Conservation (phyloP, 2,113 vertebrate species). For the Notothenia coriiceps region DNA sequence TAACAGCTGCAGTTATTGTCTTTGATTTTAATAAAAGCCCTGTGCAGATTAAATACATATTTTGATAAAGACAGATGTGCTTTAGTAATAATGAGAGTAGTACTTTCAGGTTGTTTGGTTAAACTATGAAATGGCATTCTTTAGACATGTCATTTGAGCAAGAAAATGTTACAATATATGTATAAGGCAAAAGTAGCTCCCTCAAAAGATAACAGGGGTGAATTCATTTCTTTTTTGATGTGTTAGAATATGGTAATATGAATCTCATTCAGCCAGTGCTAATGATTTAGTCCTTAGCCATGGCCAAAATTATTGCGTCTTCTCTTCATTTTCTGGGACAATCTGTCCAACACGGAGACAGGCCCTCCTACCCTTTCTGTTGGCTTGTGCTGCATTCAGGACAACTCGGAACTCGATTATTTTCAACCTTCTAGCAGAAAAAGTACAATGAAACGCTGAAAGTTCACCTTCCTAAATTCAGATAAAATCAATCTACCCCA, state of each 20-base stretch:
- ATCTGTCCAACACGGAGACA: background rate
- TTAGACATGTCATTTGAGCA: too few species aligned
- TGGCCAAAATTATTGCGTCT: background rate
- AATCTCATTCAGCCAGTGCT: background rate
- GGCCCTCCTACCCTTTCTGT: constrained; percentile 7
- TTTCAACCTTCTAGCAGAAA: too few species aligned
- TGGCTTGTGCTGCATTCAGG: background rate
- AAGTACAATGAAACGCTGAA: too few species aligned
- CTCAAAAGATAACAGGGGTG: background rate
- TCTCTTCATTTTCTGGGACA: background rate
- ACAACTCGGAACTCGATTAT: too few species aligned
- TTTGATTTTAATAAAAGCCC: background rate
- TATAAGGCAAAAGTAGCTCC: too few species aligned
- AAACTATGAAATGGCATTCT: too few species aligned
- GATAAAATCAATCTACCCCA: too few species aligned
- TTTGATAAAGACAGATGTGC: background rate
- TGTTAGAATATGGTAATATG: background rate
- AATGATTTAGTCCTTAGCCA: background rate
- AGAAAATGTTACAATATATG: background rate
- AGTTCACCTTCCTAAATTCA: too few species aligned
- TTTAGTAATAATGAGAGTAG: background rate
- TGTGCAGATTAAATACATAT: background rate
- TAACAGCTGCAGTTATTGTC: background rate
- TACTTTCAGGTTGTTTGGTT: too few species aligned
- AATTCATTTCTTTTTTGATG: background rate